A percentile compares a stretch with the other conserved stretches of the same genome.
phyloP scores from a whole-genome alignment of 2,888 invertebrate genomes.

The Pheosia gnoma region DNA sequence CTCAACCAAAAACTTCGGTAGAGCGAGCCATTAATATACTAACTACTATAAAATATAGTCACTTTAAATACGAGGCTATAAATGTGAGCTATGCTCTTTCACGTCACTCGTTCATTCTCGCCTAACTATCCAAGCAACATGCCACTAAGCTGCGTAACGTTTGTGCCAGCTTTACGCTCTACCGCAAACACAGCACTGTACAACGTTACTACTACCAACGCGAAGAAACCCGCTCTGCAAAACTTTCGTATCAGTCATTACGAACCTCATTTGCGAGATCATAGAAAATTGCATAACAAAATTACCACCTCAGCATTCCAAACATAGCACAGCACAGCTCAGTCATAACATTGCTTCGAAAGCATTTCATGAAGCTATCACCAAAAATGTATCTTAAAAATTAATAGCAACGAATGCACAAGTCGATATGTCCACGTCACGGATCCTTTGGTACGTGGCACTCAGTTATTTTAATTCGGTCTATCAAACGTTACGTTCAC shows the following conservation, averaged over 20 bases:
- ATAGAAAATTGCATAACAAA: not conserved
- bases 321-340: not conserved
- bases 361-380: constrained; percentile 29
- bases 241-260: no score
- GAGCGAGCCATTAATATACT: constrained; percentile 37
- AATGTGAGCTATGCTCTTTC: not conserved
- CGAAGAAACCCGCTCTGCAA: no score
- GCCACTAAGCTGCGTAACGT: no score
- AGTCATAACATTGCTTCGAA: constrained; percentile 24
- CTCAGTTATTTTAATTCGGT: constrained; percentile 59
- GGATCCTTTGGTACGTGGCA: constrained; percentile 38
- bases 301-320: not conserved
- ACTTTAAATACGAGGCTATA: constrained; percentile 1
- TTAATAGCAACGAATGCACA: constrained; percentile 57
- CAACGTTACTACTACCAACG: no score
- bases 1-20: constrained; percentile 22
- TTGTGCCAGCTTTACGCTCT: no score
- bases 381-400: constrained; percentile 42
- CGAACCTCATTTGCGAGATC: no score
- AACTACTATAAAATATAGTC: constrained; percentile 31
- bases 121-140: no score
- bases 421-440: constrained; percentile 60
- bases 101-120: not conserved
- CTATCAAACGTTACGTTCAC: constrained; percentile 68
- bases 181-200: no score